These are phyloP conservation scores for Stenotaenia linearis DNA, from an alignment of 2,888 invertebrate species.

Conservation along the genomic window DNA sequence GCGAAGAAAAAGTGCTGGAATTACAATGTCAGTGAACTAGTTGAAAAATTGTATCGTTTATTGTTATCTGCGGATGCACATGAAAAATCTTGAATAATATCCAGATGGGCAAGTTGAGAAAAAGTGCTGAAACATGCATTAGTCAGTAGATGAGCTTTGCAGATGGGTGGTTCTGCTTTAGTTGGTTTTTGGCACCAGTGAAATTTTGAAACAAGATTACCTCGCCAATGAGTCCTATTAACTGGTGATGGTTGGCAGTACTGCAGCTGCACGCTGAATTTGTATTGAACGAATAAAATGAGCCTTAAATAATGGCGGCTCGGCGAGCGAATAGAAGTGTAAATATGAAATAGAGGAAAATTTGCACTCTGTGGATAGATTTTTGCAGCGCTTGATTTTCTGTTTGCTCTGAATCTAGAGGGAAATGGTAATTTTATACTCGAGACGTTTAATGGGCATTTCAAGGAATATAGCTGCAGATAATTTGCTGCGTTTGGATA, in stretches of 20 bases:
- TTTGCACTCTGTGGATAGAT: too few relatives aligned
- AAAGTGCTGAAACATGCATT: not conserved
- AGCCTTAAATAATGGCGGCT: not conserved
- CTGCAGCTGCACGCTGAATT: slow-evolving; percentile 7
- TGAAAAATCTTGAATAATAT: slow-evolving; percentile 16
- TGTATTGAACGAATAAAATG: slow-evolving; percentile 24
- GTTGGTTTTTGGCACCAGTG: slow-evolving; percentile 21
- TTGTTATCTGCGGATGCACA: not conserved
- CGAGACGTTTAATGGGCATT: too few relatives aligned
- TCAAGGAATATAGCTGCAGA: too few relatives aligned
- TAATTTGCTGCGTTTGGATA: too few relatives aligned
- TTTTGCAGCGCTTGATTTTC: too few relatives aligned
- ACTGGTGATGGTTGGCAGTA: slow-evolving; percentile 15
- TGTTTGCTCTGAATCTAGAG: too few relatives aligned
- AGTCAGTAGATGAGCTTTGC: not conserved
- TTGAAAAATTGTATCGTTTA: slow-evolving; percentile 3
- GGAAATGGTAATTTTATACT: too few relatives aligned
- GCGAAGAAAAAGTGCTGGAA: not conserved
- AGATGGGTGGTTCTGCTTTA: slow-evolving; percentile 10
- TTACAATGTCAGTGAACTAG: not conserved
- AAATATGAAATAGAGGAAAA: not conserved
- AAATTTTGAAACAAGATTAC: slow-evolving; percentile 26
- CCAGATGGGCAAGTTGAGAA: not conserved
- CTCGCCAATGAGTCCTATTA: slow-evolving; percentile 26
- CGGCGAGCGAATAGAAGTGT: not conserved